Evolutionary conservation across 2,797 vertebrate species (phyloP).

Genomic region (Kryptopterus vitreolus): DNA sequence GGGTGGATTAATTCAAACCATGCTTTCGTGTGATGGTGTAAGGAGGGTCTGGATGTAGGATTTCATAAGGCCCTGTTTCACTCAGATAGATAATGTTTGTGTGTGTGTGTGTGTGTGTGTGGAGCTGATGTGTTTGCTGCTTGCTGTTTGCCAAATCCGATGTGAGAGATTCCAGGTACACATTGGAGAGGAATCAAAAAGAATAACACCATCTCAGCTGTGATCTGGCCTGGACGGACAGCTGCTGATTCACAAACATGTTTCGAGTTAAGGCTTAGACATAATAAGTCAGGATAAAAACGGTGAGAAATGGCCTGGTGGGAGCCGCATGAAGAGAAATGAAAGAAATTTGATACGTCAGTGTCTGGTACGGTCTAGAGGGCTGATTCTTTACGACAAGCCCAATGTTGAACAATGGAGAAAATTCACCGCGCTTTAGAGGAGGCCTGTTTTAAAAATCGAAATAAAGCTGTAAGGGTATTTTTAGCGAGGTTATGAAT

Average conservation of each 20-base stretch:
- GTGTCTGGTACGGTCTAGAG: slow-evolving; percentile 43
- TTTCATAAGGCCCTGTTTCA: slow-evolving; percentile 64
- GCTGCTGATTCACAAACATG: slow-evolving; percentile 61
- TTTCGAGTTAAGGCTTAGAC: slow-evolving; percentile 65
- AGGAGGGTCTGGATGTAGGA: slow-evolving; percentile 53
- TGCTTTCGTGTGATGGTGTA: slow-evolving; percentile 61
- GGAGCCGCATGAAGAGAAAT: slow-evolving; percentile 48
- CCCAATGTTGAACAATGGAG: slow-evolving; percentile 42
- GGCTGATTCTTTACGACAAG: slow-evolving; percentile 36
- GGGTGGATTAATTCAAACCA: slow-evolving; percentile 71
- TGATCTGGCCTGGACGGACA: slow-evolving; percentile 58
- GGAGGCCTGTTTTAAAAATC: slow-evolving; percentile 40
- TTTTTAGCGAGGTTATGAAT: slow-evolving; percentile 40
- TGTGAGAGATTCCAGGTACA: slow-evolving; percentile 52
- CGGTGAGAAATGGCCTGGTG: slow-evolving; percentile 55
- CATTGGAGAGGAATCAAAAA: slow-evolving; percentile 60
- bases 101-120: slow-evolving; percentile 4
- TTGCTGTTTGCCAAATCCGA: slow-evolving; percentile 49
- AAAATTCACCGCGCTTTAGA: slow-evolving; percentile 23
- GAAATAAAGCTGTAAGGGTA: slow-evolving; percentile 45
- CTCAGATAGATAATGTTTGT: slow-evolving; percentile 56
- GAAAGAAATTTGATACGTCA: slow-evolving; percentile 47
- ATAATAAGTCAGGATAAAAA: slow-evolving; percentile 65
- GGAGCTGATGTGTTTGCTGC: slow-evolving; percentile 58
- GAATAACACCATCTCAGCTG: slow-evolving; percentile 61